phyloP scores from a whole-genome alignment of 2,797 vertebrate species.

The Staurois parvus region DNA sequence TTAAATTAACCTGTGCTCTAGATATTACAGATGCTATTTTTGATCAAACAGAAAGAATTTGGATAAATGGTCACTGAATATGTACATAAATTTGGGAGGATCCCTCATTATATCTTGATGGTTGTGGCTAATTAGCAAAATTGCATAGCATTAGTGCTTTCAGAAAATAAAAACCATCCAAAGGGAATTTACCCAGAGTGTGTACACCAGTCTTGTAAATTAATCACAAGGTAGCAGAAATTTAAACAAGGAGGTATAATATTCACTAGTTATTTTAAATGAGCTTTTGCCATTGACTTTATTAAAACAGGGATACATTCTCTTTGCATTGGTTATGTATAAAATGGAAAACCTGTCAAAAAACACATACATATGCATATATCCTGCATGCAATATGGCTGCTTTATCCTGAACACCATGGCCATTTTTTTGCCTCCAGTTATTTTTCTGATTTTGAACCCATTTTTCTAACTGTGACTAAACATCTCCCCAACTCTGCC shows the following conservation, averaged over 20 bases:
- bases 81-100: constrained; percentile 42
- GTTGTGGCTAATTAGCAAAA: constrained; percentile 40
- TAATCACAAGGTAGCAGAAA: constrained; percentile 35
- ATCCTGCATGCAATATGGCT: background rate
- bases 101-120: constrained; percentile 7
- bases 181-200: constrained; percentile 36
- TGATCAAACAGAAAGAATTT: constrained; percentile 27
- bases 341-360: background rate
- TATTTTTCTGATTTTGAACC: background rate
- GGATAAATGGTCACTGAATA: constrained; percentile 33
- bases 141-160: constrained; percentile 18
- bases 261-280: constrained; percentile 4
- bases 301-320: background rate
- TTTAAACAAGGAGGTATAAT: constrained; percentile 38
- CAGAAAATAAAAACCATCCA: constrained; percentile 42
- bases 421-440: background rate
- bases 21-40: constrained; percentile 26
- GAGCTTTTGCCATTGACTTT: background rate
- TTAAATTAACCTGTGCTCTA: constrained; percentile 22
- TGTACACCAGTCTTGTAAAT: constrained; percentile 17
- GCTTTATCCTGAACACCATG: background rate
- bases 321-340: background rate
- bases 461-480: background rate
- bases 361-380: background rate
- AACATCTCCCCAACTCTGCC: no score